Evolutionary conservation across 2,888 invertebrate species (phyloP).

Genomic region (Formica aserva): DNA sequence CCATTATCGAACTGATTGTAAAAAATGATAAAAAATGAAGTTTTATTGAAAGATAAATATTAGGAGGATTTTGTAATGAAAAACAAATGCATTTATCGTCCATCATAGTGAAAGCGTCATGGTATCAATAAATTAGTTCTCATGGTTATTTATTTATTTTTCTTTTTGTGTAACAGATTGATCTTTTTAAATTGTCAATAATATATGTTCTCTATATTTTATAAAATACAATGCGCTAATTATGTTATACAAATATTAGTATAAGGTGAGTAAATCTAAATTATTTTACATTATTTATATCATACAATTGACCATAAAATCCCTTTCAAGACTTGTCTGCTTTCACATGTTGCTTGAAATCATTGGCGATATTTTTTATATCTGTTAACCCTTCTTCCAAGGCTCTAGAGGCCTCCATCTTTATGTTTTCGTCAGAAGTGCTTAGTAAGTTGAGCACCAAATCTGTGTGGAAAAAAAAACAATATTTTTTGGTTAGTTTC

Average conservation of each 20-base stretch:
- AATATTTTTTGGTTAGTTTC: background rate
- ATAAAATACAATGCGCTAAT: slow-evolving; percentile 56
- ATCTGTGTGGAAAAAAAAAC: slow-evolving; percentile 86
- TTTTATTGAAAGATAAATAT: background rate
- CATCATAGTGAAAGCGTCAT: background rate
- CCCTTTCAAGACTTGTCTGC: slow-evolving; percentile 78
- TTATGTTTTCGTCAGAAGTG: slow-evolving; percentile 86
- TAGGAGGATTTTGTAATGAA: background rate
- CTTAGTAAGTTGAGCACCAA: slow-evolving; percentile 89
- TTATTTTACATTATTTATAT: slow-evolving; percentile 52
- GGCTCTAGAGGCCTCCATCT: slow-evolving; percentile 86
- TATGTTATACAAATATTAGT: slow-evolving; percentile 35
- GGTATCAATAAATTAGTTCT: slow-evolving; percentile 28
- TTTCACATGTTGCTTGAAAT: slow-evolving; percentile 86
- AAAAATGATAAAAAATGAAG: slow-evolving; percentile 3
- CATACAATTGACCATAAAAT: slow-evolving; percentile 51
- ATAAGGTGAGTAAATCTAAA: slow-evolving; percentile 13
- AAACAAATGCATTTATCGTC: background rate
- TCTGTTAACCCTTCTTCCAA: slow-evolving; percentile 86
- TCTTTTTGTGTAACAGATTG: background rate
- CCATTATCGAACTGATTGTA: slow-evolving; percentile 6
- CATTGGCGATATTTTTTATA: slow-evolving; percentile 87
- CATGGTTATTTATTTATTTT: background rate
- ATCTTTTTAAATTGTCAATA: slow-evolving; percentile 10
- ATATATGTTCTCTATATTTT: slow-evolving; percentile 42